Conservation (phyloP, 35 echinoderm and acorn worm species). For the Ophioderma brevispina region DNA sequence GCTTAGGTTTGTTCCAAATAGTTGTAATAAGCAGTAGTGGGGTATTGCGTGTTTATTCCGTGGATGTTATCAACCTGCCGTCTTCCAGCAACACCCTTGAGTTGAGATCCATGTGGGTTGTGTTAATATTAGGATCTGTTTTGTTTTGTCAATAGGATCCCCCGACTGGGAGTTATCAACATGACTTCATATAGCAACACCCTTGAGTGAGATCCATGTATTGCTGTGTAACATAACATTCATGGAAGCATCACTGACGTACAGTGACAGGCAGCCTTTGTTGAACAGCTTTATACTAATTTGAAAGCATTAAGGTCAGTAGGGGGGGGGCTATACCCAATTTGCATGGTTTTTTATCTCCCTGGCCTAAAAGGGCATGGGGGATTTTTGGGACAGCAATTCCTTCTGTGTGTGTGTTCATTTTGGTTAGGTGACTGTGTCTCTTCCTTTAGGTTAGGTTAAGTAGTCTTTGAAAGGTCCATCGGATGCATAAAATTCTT, state of each 20-base stretch:
- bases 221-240: constrained; percentile 73
- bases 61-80: constrained; percentile 10
- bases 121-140: constrained; percentile 71
- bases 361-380: no score
- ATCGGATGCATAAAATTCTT: no score
- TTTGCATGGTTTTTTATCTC: no score
- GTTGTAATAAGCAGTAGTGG: no score
- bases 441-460: no score
- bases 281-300: constrained; percentile 83
- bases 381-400: no score
- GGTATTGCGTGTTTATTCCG: no score
- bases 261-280: constrained; percentile 84
- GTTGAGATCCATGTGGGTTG: constrained; percentile 42
- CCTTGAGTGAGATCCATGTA: constrained; percentile 41
- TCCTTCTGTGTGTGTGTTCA: no score
- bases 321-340: no score
- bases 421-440: no score
- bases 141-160: constrained; percentile 48
- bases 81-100: constrained; percentile 39
- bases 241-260: constrained; percentile 79
- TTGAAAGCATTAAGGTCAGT: constrained; percentile 80
- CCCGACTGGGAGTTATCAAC: background rate
- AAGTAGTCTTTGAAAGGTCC: no score
- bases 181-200: constrained; percentile 20
- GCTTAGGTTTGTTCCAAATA: no score